A percentile compares a stretch with the other conserved stretches of the same genome.
These are phyloP conservation scores for Platycercus adscitus DNA, from an alignment of 2,113 vertebrate genomes.

Conservation along the genomic window DNA sequence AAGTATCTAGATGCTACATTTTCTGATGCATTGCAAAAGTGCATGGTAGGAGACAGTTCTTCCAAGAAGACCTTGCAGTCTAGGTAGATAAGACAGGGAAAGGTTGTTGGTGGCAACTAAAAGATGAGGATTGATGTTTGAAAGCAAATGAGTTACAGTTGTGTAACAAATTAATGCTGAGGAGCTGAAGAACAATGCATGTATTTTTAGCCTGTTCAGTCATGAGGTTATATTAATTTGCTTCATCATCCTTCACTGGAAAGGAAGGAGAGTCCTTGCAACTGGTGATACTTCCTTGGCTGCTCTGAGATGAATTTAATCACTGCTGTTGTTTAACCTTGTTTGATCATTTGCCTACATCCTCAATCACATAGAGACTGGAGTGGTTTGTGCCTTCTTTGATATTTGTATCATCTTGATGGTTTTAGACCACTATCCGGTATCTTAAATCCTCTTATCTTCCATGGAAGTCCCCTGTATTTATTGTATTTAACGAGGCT, in stretches of 20 bases:
- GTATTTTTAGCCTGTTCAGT: not conserved
- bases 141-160: not conserved
- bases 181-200: not conserved
- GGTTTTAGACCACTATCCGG: not conserved
- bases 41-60: not conserved
- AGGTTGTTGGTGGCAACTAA: not conserved
- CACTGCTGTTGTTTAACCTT: not conserved
- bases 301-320: not conserved
- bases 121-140: not conserved
- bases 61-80: not conserved
- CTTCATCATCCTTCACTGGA: not conserved
- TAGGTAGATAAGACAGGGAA: not conserved
- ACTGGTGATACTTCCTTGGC: not conserved
- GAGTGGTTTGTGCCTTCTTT: not conserved
- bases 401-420: not conserved
- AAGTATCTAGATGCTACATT: not conserved
- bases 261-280: not conserved
- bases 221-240: not conserved
- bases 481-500: not conserved
- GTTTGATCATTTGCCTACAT: not conserved
- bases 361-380: accelerated
- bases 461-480: not conserved
- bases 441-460: not conserved
- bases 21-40: not conserved
- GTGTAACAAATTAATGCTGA: not conserved